Conservation (phyloP, 2,888 invertebrate species). For the Drosophila robusta region DNA sequence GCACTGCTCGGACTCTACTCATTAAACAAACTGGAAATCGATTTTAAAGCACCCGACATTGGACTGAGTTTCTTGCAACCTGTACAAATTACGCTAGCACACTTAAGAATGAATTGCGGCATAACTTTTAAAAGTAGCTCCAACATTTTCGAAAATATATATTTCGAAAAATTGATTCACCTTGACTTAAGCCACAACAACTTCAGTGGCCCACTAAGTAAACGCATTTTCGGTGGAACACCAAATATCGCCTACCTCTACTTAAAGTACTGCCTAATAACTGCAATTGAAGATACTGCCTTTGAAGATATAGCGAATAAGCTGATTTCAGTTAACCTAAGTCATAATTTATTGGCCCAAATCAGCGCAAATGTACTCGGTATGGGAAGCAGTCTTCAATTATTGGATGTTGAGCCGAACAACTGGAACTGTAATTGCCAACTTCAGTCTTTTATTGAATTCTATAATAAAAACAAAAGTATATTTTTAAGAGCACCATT, state of each 20-base stretch:
- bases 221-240: constrained; percentile 61
- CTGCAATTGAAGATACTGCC: constrained; percentile 66
- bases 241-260: constrained; percentile 70
- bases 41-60: constrained; percentile 49
- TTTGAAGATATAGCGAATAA: constrained; percentile 63
- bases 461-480: constrained; percentile 49
- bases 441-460: constrained; percentile 51
- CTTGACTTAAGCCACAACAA: constrained; percentile 77
- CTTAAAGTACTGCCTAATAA: constrained; percentile 64
- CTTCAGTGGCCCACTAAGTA: constrained; percentile 64
- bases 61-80: constrained; percentile 79
- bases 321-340: constrained; percentile 71
- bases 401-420: constrained; percentile 72
- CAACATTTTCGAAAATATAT: constrained; percentile 69
- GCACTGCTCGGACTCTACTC: constrained; percentile 74
- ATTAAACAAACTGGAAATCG: constrained; percentile 69
- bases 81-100: constrained; percentile 71
- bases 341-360: constrained; percentile 70
- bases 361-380: constrained; percentile 45
- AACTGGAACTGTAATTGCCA: constrained; percentile 78
- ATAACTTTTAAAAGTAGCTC: constrained; percentile 48
- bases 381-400: constrained; percentile 1
- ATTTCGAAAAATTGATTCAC: constrained; percentile 59
- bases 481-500: constrained; percentile 71
- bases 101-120: constrained; percentile 66